Conservation (phyloP, 2,797 vertebrate genomes). For the Antrozous pallidus region DNA sequence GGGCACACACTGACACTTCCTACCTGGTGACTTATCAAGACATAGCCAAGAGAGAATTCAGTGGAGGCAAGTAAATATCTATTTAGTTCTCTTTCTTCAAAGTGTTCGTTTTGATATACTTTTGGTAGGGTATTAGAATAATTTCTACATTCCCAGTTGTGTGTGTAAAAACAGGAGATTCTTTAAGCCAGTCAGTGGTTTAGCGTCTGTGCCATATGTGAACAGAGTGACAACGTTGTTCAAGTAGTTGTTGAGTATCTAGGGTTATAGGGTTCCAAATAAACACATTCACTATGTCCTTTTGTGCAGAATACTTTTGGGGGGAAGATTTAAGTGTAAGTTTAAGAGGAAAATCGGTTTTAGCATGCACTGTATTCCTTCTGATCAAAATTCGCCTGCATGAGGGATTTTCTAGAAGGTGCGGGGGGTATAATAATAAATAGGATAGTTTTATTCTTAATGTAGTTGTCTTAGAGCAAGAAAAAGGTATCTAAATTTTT, state of each 20-base stretch:
- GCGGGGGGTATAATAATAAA: not conserved
- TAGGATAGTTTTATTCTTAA: not conserved
- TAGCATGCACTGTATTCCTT: not conserved
- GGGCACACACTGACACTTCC: not conserved
- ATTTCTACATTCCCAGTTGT: not conserved
- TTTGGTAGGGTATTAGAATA: not conserved
- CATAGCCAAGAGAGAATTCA: not conserved
- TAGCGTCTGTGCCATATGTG: not conserved
- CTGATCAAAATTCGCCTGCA: not conserved
- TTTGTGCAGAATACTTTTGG: not conserved
- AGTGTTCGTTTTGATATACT: not conserved
- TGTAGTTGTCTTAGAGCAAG: not conserved
- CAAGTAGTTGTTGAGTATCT: not conserved
- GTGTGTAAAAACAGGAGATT: not conserved
- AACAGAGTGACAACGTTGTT: not conserved
- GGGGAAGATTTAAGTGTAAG: not conserved
- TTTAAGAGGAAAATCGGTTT: not conserved
- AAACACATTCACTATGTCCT: not conserved
- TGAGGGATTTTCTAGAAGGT: not conserved
- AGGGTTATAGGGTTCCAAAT: not conserved
- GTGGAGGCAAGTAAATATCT: not conserved
- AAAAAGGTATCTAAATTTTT: not conserved
- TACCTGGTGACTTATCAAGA: not conserved
- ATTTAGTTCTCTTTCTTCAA: not conserved
- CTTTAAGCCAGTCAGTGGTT: not conserved